These are phyloP conservation scores for Chelmon rostratus DNA, from an alignment of 2,797 vertebrate species.

Conservation along the genomic window DNA sequence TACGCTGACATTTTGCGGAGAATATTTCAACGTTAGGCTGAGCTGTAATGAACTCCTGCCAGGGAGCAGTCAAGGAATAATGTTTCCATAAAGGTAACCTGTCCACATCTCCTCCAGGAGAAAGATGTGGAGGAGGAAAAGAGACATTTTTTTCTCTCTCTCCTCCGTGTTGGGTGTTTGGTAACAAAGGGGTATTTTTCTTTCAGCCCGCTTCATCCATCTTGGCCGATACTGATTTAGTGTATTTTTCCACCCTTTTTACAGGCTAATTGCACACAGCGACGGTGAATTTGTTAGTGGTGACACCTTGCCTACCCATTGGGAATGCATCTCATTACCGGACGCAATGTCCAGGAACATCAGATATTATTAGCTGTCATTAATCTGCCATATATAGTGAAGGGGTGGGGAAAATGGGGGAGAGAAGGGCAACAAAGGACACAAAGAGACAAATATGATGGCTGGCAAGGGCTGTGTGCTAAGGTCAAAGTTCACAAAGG, in stretches of 20 bases:
- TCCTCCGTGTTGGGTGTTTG: slow-evolving; percentile 77
- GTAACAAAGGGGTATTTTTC: slow-evolving; percentile 83
- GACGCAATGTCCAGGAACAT: slow-evolving; percentile 98
- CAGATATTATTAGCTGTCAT: slow-evolving; percentile 99
- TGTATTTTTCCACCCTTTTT: slow-evolving; percentile 93
- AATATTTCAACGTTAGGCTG: slow-evolving; percentile 97
- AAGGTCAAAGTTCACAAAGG: slow-evolving; percentile 87
- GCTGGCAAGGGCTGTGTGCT: slow-evolving; percentile 77
- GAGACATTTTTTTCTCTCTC: slow-evolving; percentile 77
- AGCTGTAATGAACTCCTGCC: slow-evolving; percentile 99
- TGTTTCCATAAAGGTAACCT: slow-evolving; percentile 99
- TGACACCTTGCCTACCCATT: slow-evolving; percentile 96
- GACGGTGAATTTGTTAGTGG: slow-evolving; percentile 98
- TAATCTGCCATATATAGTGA: slow-evolving; percentile 95
- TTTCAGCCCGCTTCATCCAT: slow-evolving; percentile 89
- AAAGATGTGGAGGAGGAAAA: slow-evolving; percentile 91
- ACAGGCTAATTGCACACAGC: slow-evolving; percentile 97
- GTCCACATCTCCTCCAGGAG: slow-evolving; percentile 94
- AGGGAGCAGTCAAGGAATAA: slow-evolving; percentile 98
- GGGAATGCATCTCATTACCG: slow-evolving; percentile 99
- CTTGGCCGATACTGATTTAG: slow-evolving; percentile 93
- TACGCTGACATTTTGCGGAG: slow-evolving; percentile 99
- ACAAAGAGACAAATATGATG: slow-evolving; percentile 88
- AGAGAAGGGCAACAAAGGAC: slow-evolving; percentile 81
- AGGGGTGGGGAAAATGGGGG: slow-evolving; percentile 41